phyloP scores from a whole-genome alignment of 2,797 vertebrate genomes.

The Miichthys miiuy region DNA sequence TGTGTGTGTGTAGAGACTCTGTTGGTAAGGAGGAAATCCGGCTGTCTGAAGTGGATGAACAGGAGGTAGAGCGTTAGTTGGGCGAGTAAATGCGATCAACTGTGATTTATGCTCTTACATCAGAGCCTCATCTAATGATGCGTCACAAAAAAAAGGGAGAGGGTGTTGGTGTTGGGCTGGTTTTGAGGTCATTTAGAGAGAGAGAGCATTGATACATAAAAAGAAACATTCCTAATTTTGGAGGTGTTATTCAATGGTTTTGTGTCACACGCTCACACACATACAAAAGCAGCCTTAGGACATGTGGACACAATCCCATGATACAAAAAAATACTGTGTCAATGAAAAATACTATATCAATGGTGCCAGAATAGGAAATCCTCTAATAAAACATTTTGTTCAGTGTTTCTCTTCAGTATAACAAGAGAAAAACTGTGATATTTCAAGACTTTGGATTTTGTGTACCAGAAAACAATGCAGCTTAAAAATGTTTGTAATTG shows the following conservation, averaged over 20 bases:
- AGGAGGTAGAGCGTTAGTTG: constrained; percentile 32
- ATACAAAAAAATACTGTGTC: constrained; percentile 6
- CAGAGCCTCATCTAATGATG: constrained; percentile 62
- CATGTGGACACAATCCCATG: constrained; percentile 8
- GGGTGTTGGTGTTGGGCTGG: not conserved
- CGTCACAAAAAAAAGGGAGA: constrained; percentile 39
- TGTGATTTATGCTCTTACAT: constrained; percentile 66
- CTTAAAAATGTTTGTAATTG: not conserved
- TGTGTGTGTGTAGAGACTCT: constrained; percentile 18
- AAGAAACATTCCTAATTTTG: constrained; percentile 21
- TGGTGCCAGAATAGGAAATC: constrained; percentile 19
- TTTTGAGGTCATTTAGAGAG: constrained; percentile 39
- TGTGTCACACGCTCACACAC: constrained; percentile 21
- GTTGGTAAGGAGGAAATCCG: constrained; percentile 21
- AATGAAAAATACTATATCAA: not conserved
- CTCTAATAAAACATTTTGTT: not conserved
- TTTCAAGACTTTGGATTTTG: not conserved
- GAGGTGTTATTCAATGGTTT: constrained; percentile 25
- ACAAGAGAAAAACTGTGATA: not conserved
- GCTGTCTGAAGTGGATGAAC: constrained; percentile 39
- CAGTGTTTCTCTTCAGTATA: not conserved
- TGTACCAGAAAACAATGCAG: not conserved
- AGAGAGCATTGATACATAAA: not conserved
- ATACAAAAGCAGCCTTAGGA: constrained; percentile 3
- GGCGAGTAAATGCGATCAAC: constrained; percentile 34